These are phyloP conservation scores for Falco biarmicus DNA, from an alignment of 2,797 vertebrate species.

Conservation along the genomic window DNA sequence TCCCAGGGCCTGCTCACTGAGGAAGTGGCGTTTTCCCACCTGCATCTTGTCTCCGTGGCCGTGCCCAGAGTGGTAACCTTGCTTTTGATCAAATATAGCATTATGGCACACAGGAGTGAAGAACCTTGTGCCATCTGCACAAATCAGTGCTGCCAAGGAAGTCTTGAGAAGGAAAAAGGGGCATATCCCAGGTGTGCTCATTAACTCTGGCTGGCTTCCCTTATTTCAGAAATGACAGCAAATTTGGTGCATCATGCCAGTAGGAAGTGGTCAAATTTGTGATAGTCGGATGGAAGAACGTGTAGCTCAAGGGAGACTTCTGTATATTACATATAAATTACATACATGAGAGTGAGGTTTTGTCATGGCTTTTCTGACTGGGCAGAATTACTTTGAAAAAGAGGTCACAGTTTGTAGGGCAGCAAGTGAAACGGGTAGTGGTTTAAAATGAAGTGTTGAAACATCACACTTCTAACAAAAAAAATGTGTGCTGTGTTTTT, in stretches of 20 bases:
- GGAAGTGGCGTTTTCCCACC: background rate
- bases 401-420: background rate
- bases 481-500: background rate
- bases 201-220: background rate
- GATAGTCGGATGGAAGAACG: background rate
- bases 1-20: background rate
- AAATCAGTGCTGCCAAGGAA: background rate
- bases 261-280: background rate
- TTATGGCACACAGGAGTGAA: background rate
- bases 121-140: background rate
- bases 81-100: background rate
- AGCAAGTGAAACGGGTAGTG: background rate
- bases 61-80: background rate
- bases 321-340: background rate
- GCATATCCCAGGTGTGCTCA: background rate
- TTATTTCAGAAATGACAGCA: conserved; percentile 15
- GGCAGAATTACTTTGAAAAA: background rate
- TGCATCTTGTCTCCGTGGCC: background rate
- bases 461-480: background rate
- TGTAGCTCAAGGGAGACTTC: background rate
- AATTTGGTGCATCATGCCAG: background rate
- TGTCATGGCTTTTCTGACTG: background rate
- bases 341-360: background rate
- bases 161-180: background rate
- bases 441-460: background rate